phyloP scores from a whole-genome alignment of 2,797 vertebrate species.

The Dromococcyx pavoninus region DNA sequence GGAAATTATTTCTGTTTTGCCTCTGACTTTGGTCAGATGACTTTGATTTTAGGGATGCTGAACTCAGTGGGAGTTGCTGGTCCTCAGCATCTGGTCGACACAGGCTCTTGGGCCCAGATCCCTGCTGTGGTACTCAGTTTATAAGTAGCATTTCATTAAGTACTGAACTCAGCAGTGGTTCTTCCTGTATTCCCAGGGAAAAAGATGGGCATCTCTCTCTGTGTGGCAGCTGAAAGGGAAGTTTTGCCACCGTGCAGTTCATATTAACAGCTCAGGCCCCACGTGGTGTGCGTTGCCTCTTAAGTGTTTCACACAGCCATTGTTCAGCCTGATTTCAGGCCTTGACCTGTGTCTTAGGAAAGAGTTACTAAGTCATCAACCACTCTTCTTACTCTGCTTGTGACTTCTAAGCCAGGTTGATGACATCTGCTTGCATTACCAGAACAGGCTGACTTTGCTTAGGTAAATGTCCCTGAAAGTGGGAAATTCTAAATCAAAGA shows the following conservation, averaged over 20 bases:
- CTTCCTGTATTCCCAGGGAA: neutral
- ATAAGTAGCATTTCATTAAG: neutral
- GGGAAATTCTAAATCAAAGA: neutral
- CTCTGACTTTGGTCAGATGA: neutral
- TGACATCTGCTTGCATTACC: neutral
- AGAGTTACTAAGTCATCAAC: neutral
- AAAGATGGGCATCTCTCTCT: neutral
- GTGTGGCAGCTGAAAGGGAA: neutral
- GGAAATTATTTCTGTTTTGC: neutral
- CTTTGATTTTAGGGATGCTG: neutral
- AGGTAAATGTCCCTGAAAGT: neutral
- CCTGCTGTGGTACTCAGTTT: neutral
- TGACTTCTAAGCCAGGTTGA: neutral
- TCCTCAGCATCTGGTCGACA: accelerated
- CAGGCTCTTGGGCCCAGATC: neutral
- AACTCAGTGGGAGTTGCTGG: neutral
- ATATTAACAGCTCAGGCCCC: neutral
- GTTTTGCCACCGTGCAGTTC: neutral
- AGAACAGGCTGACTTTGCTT: neutral
- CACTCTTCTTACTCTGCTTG: neutral
- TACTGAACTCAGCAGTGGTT: neutral
- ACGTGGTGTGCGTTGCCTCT: neutral
- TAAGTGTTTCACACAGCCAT: neutral
- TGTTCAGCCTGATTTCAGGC: neutral
- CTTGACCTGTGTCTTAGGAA: neutral